phyloP scores from a whole-genome alignment of 2,888 invertebrate species.

The Acanthosoma haemorrhoidale region DNA sequence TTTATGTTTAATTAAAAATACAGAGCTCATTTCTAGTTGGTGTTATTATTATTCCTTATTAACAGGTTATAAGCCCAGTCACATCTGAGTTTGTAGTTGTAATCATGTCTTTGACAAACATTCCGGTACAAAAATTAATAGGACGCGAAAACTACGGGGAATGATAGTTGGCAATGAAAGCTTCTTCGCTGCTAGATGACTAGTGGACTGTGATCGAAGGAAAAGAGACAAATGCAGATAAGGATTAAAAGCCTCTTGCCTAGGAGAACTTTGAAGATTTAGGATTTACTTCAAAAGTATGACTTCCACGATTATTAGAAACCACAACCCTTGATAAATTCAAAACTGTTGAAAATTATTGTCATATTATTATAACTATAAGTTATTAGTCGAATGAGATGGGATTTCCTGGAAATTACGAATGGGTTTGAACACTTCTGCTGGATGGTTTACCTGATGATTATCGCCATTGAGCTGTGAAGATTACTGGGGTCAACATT shows the following conservation, averaged over 20 bases:
- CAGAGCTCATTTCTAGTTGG: too few relatives aligned
- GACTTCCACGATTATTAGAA: background rate
- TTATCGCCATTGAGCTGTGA: conserved; percentile 2
- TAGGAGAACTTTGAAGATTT: conserved; percentile 19
- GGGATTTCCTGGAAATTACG: conserved; percentile 15
- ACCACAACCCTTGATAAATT: conserved; percentile 19
- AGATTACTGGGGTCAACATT: too few relatives aligned
- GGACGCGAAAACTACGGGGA: conserved; percentile 25
- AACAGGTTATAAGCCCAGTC: background rate
- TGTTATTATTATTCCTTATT: too few relatives aligned
- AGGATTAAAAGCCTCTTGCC: background rate
- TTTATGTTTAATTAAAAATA: too few relatives aligned
- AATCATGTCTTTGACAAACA: too few relatives aligned
- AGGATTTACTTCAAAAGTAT: conserved; percentile 20
- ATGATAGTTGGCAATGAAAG: conserved; percentile 11
- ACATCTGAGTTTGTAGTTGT: background rate
- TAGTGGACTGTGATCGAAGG: conserved; percentile 21
- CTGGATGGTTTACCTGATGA: conserved; percentile 27
- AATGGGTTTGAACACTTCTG: conserved; percentile 25
- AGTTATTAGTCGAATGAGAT: conserved; percentile 4
- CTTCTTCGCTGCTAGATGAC: conserved; percentile 2
- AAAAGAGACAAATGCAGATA: background rate
- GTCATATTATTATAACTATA: conserved; percentile 21
- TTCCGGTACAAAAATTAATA: conserved; percentile 12
- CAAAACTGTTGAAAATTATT: conserved; percentile 15